Percentiles rank a stretch among this genome's conserved stretches.
These are phyloP conservation scores for Sebastiscus albofasciatus DNA, from an alignment of 2,797 vertebrate species.

Conservation along the genomic window DNA sequence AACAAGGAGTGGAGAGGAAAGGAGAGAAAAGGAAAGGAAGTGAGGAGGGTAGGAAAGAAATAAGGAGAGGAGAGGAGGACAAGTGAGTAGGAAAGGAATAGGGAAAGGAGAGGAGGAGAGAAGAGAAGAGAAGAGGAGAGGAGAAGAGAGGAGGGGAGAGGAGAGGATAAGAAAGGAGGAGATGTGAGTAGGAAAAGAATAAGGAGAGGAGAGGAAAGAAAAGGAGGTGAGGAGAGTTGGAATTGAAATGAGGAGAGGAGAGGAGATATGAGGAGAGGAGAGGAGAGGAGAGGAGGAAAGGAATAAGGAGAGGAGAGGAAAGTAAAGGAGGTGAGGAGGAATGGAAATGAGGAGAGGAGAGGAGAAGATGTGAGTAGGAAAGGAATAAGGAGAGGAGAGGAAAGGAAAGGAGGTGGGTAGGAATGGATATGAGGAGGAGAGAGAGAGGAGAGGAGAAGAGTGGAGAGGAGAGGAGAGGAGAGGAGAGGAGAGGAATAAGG, in stretches of 20 bases:
- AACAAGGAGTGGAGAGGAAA: too few relatives aligned
- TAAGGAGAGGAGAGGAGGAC: not conserved
- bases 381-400: not conserved
- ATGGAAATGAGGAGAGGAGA: too few relatives aligned
- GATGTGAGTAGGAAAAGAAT: not conserved
- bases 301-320: not conserved
- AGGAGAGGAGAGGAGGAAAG: not conserved
- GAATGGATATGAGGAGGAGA: too few relatives aligned
- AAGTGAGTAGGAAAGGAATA: not conserved
- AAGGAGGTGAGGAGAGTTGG: too few relatives aligned
- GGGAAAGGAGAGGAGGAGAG: not conserved
- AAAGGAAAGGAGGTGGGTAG: too few relatives aligned
- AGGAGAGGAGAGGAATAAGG: not conserved
- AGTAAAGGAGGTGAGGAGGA: not conserved
- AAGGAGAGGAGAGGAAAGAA: not conserved
- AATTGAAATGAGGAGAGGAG: too few relatives aligned
- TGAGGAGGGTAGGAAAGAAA: too few relatives aligned
- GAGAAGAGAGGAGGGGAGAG: not conserved
- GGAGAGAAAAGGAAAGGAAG: too few relatives aligned
- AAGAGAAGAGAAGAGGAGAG: not conserved
- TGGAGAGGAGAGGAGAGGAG: too few relatives aligned
- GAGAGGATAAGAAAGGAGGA: not conserved
- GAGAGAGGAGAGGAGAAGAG: too few relatives aligned
- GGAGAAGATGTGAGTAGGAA: too few relatives aligned
- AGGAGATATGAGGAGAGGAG: too few relatives aligned